Base-by-base conservation (phyloP, 2,888 invertebrate genomes). In the Cylindroiulus punctatus region DNA sequence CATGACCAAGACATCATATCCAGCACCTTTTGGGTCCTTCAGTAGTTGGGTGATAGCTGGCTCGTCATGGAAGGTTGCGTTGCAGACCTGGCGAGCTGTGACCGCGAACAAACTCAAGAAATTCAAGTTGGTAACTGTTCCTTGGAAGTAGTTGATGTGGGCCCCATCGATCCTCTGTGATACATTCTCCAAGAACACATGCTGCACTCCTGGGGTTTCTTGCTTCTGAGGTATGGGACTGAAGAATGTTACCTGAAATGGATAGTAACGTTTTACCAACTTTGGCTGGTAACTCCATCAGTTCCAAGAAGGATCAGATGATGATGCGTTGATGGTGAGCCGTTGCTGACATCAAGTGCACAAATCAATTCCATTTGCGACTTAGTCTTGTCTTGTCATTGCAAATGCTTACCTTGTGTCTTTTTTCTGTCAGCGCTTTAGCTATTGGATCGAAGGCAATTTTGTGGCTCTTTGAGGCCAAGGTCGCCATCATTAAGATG, bases 391-490 rank as follows among this genome's bases (percentile, higher is more conserved):
- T n/a, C n/a, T n/a, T n/a, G n/a, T n/a, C n/a, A 8, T 40, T 40
- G 8, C 40, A 65, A 65, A 26, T 22, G n/a, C 40, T 3, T 44
- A 85, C 65, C 26, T 65, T 26, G 32, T 85, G 85, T 36, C 85
- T 81, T 26, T 81, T 65, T 40, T 36, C 26, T 5, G 42, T 81
- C 14, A 85, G 12, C 5, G 65, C 85, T 40, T 65, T 36, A 30
- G 44, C 81, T 40, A 81, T 81, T 42, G 85, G 85, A 65, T 85
- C 85, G 14, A 85, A n/a, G 0, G 57, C 76, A 3, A 40, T 85
- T 81, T 85, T 85, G 36, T 85, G 85, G 19, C 85, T 85, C 26
- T 65, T 85, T 36, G 52, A 32, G 14, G 42, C 57, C 36, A 85
- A 81, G 19, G 85, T 76, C 40, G 36, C 14, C 81, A 85, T 40